Base-by-base conservation (phyloP, 2,888 invertebrate species). In the Ectropis crepuscularia region DNA sequence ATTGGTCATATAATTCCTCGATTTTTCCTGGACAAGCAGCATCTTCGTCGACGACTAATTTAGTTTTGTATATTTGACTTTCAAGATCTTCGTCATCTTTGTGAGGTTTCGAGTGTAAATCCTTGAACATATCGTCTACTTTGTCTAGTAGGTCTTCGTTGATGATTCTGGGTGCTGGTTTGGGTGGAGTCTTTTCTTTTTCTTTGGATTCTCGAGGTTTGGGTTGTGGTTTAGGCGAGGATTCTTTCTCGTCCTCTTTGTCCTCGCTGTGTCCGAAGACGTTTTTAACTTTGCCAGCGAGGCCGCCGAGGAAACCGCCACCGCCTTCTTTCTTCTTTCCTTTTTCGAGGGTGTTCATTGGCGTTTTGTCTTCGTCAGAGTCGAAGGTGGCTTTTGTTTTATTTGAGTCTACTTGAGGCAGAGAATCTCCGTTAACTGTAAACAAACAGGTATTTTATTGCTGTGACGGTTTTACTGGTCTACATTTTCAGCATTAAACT, bases 321-420 rank as follows among this genome's bases (percentile, higher is more conserved):
- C 63, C 68, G 0, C 89, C 90, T 41, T 85, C 80, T 61, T 93
- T 91, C 74, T 94, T 87, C 72, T 93, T 93, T 61, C 94, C 87
- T 67, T 92, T 93, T 57, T 91, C 88, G n/a, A 94, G 83, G 11
- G 94, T 91, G 63, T 93, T 94, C 80, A 92, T 92, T 6, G 93
- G 91, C 10, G 93, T 93, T 75, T 93, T 93, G 59, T 93, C 93
- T 74, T 93, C 92, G 51, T 93, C 93, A 0, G 94, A 94, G 72
- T 94, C 93, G 63, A 94, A 92, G 1, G 93, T 92, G 0, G 94
- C 92, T 76, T 93, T 93, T 42, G 90, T 89, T 70, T 93, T 93
- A 80, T 94, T 94, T 4, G 92, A 91, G 68, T 92, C 91, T 11
- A 91, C 88, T 67, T 92, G 89, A 36, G 57, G 51, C 38, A 91